Evolutionary conservation across 2,888 invertebrate genomes (phyloP).

Genomic region (Aethes cnicana): DNA sequence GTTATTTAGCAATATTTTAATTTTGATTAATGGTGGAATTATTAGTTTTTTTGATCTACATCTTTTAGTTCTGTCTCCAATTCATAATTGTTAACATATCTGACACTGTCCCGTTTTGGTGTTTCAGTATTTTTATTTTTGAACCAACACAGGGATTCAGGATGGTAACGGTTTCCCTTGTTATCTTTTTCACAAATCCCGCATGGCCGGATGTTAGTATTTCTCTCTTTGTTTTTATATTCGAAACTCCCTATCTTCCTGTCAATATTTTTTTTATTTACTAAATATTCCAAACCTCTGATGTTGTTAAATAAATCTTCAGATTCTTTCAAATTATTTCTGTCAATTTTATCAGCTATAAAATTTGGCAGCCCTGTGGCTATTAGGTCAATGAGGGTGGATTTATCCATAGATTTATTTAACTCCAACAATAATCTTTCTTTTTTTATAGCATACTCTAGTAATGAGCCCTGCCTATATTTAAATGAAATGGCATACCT

Average conservation of each 20-base stretch:
- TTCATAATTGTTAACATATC: constrained; percentile 31
- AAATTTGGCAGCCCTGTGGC: constrained; percentile 26
- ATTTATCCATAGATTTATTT: constrained; percentile 29
- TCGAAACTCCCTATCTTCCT: background rate
- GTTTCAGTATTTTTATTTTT: constrained; percentile 21
- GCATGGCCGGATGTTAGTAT: constrained; percentile 23
- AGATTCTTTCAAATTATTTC: constrained; percentile 29
- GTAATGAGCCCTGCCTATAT: constrained; percentile 40
- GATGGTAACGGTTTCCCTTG: constrained; percentile 32
- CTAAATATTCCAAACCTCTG: constrained; percentile 30
- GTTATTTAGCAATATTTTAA: constrained; percentile 37
- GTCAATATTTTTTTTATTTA: constrained; percentile 25
- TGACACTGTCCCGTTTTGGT: constrained; percentile 24
- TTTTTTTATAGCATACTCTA: constrained; percentile 1
- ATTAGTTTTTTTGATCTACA: constrained; percentile 38
- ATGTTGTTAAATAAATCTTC: constrained; percentile 31
- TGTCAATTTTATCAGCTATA: constrained; percentile 34
- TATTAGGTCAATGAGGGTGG: constrained; percentile 31
- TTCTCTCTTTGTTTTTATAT: constrained; percentile 3
- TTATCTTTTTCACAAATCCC: constrained; percentile 30
- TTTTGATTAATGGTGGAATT: constrained; percentile 36
- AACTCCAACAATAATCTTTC: constrained; percentile 29
- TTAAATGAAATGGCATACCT: constrained; percentile 40
- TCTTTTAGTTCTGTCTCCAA: constrained; percentile 33
- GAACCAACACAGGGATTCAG: constrained; percentile 32